These are phyloP conservation scores for Exocentrus adspersus DNA, from an alignment of 2,888 invertebrate species.

Conservation along the genomic window DNA sequence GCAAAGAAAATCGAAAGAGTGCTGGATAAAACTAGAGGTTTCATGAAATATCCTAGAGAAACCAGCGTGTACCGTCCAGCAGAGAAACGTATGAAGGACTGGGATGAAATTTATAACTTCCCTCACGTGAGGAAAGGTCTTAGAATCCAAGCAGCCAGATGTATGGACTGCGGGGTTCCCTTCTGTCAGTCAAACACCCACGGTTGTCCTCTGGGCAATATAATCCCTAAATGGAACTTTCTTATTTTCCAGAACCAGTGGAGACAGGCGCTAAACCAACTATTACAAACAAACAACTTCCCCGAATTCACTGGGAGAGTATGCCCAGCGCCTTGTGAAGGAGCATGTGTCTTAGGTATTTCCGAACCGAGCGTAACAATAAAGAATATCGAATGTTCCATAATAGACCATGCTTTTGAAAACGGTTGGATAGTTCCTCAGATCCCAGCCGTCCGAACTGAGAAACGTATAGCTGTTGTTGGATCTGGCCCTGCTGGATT, in stretches of 20 bases:
- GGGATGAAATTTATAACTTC: slow-evolving; percentile 96
- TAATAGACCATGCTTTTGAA: slow-evolving; percentile 98
- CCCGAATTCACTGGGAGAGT: slow-evolving; percentile 80
- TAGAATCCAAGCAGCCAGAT: slow-evolving; percentile 90
- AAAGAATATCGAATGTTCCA: slow-evolving; percentile 98
- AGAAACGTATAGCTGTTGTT: slow-evolving; percentile 69
- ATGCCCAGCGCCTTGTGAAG: slow-evolving; percentile 98
- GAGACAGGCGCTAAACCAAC: slow-evolving; percentile 91
- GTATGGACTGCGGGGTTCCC: slow-evolving; percentile 99
- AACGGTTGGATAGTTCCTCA: slow-evolving; percentile 78
- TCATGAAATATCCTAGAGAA: slow-evolving; percentile 95
- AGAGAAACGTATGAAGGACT: slow-evolving; percentile 88
- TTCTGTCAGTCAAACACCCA: slow-evolving; percentile 93
- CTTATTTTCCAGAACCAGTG: slow-evolving; percentile 94
- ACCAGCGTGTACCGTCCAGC: slow-evolving; percentile 86
- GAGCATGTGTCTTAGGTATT: slow-evolving; percentile 90
- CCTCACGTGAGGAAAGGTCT: slow-evolving; percentile 88
- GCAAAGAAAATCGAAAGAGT: slow-evolving; percentile 84
- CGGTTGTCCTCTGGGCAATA: slow-evolving; percentile 97
- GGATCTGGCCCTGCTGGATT: slow-evolving; percentile 96
- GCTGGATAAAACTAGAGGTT: slow-evolving; percentile 85
- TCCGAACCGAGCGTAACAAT: slow-evolving; percentile 97
- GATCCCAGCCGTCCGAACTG: slow-evolving; percentile 53
- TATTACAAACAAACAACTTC: slow-evolving; percentile 98
- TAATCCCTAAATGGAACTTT: slow-evolving; percentile 99